phyloP scores from a whole-genome alignment of 2,797 vertebrate species.

The Phrynocephalus vlangalii region DNA sequence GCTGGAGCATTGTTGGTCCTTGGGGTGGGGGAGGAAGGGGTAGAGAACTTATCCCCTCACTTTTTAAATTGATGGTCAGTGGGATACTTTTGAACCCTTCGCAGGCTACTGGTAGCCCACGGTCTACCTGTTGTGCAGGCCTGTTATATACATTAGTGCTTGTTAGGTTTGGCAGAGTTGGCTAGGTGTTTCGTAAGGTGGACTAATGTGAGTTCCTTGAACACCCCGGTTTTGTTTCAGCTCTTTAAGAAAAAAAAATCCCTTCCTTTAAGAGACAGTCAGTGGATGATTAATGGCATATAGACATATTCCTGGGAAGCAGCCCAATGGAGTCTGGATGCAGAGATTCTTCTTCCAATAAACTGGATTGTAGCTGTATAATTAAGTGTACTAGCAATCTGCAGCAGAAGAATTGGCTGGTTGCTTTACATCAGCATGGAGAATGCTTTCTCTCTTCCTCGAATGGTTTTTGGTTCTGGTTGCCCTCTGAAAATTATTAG shows the following conservation, averaged over 20 bases:
- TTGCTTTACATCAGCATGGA: conserved; percentile 18
- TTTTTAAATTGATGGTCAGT: too few species aligned
- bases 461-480: neutral
- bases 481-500: neutral
- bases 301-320: neutral
- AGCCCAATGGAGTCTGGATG: conserved; percentile 9
- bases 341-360: conserved; percentile 35
- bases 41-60: too few species aligned
- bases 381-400: conserved; percentile 29
- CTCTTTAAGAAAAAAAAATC: neutral
- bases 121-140: too few species aligned
- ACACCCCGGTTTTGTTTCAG: neutral
- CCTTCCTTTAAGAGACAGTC: conserved; percentile 24
- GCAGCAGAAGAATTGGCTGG: conserved; percentile 3
- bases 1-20: too few species aligned
- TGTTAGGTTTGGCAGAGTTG: neutral
- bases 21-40: too few species aligned
- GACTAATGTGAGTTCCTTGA: neutral
- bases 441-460: neutral
- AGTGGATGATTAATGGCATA: neutral
- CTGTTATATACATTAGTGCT: neutral
- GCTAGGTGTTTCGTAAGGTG: neutral
- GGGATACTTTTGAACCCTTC: too few species aligned
- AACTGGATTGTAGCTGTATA: conserved; percentile 13
- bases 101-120: too few species aligned